Percentiles rank a stretch among this genome's conserved stretches.
Conservation (phyloP, 2,888 invertebrate genomes). For the Trachelus stipa region DNA sequence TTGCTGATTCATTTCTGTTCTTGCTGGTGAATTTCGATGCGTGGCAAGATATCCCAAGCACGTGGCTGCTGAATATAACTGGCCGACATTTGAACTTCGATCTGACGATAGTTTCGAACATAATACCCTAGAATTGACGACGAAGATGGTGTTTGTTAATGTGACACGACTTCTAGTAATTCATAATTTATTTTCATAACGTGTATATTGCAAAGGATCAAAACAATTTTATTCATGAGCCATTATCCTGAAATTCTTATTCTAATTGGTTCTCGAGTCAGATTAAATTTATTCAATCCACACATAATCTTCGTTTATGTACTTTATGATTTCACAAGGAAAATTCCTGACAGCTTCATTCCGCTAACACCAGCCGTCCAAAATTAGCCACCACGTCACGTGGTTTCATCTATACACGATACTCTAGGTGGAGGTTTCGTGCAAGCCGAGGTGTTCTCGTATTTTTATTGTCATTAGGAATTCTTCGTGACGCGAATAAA, state of each 20-base stretch:
- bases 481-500: neutral
- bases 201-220: too few species aligned
- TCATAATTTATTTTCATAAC: too few species aligned
- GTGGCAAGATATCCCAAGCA: slow-evolving; percentile 29
- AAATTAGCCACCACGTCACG: slow-evolving; percentile 22
- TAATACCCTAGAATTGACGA: neutral
- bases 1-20: slow-evolving; percentile 22
- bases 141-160: neutral
- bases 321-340: neutral
- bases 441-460: neutral
- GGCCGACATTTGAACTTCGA: slow-evolving; percentile 38
- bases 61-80: slow-evolving; percentile 47
- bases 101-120: neutral
- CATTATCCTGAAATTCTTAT: neutral
- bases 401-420: slow-evolving; percentile 16
- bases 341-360: slow-evolving; percentile 8
- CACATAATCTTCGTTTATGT: slow-evolving; percentile 2
- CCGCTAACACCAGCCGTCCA: slow-evolving; percentile 12
- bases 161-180: neutral
- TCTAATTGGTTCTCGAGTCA: neutral
- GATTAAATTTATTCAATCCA: neutral
- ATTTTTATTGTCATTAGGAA: neutral
- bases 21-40: neutral
- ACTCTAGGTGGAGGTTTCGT: slow-evolving; percentile 1
- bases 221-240: too few species aligned